Evolutionary conservation across 2,888 invertebrate genomes (phyloP), one percentile per base, ranked within the genome.

Genomic region (Thymelicus lineola): DNA sequence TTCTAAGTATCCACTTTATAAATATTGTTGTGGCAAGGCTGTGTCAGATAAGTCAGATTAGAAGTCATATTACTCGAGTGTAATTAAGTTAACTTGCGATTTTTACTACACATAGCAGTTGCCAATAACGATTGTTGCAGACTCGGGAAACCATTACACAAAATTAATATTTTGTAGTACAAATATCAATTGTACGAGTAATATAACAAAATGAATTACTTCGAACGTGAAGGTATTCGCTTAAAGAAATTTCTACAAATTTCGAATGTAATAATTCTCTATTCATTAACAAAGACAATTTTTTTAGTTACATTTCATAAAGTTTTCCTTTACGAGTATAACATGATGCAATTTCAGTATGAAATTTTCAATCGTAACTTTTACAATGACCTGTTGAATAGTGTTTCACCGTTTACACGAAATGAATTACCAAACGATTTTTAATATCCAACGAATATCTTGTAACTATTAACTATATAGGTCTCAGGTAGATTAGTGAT

Each of bases 41-140:
- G 28, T 28, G n/a, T n/a, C n/a, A n/a, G n/a, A n/a, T n/a, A n/a
- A n/a, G 28, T 28, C 28, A 28, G 28, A 28, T 28, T 28, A 28
- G 28, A 28, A 28, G 28, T 28, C 28, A 28, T 42, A 42, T 42
- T 12, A 10, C 42, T 77, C 72, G 60, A 53, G 81, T 82, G 83
- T 79, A 88, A 90, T 82, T 79, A 80, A 79, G 83, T 68, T 61
- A 55, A 15, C 20, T 35, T 55, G 55, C 12, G 38, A 12, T 7
- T 28, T 55, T 55, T 55, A 14, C 58, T 55, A n/a, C n/a, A n/a
- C n/a, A 61, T 55, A 61, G 10, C 35, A 28, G 14, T 42, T 50
- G 38, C 61, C 7, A 48, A 38, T 59, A 48, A 61, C 35, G 17
- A 5, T 12, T 42, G 59, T 38, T 58, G 38, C 7, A 36, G 7